phyloP scores from a whole-genome alignment of 2,888 invertebrate species.

The Spodoptera littoralis region DNA sequence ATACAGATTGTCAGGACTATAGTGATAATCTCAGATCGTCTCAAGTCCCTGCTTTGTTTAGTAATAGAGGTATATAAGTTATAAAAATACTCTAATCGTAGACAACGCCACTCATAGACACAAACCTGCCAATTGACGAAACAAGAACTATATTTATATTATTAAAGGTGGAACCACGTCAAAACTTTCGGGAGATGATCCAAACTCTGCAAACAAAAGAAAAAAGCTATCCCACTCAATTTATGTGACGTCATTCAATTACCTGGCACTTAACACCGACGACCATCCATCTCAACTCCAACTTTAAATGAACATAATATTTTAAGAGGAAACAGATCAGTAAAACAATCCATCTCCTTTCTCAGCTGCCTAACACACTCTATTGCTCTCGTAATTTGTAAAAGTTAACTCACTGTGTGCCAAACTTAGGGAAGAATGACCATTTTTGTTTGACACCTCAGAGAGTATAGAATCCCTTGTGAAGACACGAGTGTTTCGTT shows the following conservation, averaged over 20 bases:
- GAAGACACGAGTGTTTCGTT: slow-evolving; percentile 10
- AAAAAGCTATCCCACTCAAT: slow-evolving; percentile 43
- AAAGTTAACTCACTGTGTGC: slow-evolving; percentile 82
- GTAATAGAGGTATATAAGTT: no score
- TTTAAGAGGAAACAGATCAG: slow-evolving; percentile 78
- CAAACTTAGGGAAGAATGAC: slow-evolving; percentile 76
- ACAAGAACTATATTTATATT: no score
- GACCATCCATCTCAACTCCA: slow-evolving; percentile 62
- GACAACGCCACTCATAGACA: no score
- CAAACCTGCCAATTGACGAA: no score
- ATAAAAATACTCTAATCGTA: no score
- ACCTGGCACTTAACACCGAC: slow-evolving; percentile 51
- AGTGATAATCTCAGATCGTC: no score
- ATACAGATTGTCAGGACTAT: no score
- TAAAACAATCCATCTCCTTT: slow-evolving; percentile 80
- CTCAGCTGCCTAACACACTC: slow-evolving; percentile 78
- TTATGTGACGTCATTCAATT: slow-evolving; percentile 55
- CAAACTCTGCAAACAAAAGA: slow-evolving; percentile 27
- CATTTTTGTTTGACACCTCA: slow-evolving; percentile 62
- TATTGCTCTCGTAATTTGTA: slow-evolving; percentile 84
- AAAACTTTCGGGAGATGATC: slow-evolving; percentile 9
- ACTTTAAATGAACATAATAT: slow-evolving; percentile 66
- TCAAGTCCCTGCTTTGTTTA: no score
- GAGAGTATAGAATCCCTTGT: slow-evolving; percentile 28
- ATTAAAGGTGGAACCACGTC: no score